These are phyloP conservation scores for Pogonomyrmex californicus DNA, from an alignment of 1,140 invertebrate genomes.

Conservation along the genomic window DNA sequence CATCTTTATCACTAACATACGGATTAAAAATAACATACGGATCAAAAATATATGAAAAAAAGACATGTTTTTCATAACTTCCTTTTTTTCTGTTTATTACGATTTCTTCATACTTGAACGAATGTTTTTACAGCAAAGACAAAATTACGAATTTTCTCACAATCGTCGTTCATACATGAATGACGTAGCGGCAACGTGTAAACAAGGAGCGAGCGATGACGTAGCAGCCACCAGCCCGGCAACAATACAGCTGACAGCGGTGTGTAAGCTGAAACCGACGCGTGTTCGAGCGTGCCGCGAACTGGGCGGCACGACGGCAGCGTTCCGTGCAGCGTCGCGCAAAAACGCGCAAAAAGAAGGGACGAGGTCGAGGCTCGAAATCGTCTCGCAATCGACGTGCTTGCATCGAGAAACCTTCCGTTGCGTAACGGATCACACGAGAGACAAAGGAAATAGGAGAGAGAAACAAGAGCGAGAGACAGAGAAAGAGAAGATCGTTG, in stretches of 20 bases:
- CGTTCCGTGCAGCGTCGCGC: not conserved
- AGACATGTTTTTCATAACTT: too few species aligned
- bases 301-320: not conserved
- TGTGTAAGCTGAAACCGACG: not conserved
- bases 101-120: too few species aligned
- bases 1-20: too few species aligned
- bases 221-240: not conserved
- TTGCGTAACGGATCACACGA: conserved; percentile 10
- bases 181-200: too few species aligned
- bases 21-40: too few species aligned
- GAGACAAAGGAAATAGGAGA: not conserved
- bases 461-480: not conserved
- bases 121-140: too few species aligned
- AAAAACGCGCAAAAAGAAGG: not conserved
- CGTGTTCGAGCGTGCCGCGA: not conserved
- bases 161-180: too few species aligned
- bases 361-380: not conserved
- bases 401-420: not conserved
- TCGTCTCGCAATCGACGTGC: not conserved
- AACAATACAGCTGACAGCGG: not conserved
- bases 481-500: not conserved
- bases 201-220: not conserved
- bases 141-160: too few species aligned
- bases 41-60: too few species aligned
- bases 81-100: too few species aligned